A percentile compares a stretch with the other conserved stretches of the same genome.
Evolutionary conservation across 1,140 invertebrate species (phyloP).

Genomic region (Plodia interpunctella): DNA sequence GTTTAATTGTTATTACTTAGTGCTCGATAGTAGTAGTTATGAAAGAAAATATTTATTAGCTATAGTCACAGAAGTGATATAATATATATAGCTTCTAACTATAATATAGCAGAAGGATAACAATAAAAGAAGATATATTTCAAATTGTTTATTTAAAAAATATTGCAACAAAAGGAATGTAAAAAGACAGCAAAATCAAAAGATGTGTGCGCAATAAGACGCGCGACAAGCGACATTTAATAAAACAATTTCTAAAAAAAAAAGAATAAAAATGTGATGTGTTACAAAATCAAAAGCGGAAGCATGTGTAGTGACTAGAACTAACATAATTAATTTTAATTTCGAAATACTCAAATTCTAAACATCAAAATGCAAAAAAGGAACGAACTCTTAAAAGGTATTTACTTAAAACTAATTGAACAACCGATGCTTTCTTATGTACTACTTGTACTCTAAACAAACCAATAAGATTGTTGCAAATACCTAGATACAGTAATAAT

Average conservation of each 20-base stretch:
- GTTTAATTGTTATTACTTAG: too few relatives aligned
- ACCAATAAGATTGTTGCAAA: background rate
- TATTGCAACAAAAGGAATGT: constrained; percentile 51
- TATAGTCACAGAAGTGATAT: too few relatives aligned
- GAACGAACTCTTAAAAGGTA: constrained; percentile 34
- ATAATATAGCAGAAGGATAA: too few relatives aligned
- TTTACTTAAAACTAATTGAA: constrained; percentile 29
- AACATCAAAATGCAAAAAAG: constrained; percentile 46
- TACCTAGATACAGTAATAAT: background rate
- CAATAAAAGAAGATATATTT: constrained; percentile 15
- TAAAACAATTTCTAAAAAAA: constrained; percentile 10
- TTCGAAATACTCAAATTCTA: constrained; percentile 32
- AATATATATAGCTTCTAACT: too few relatives aligned
- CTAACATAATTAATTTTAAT: constrained; percentile 42
- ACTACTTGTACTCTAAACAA: constrained; percentile 36
- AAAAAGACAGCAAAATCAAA: constrained; percentile 32
- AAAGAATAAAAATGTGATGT: constrained; percentile 47
- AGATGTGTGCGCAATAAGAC: constrained; percentile 42
- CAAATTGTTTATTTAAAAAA: constrained; percentile 48
- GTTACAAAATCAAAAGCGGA: constrained; percentile 36
- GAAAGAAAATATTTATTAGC: too few relatives aligned
- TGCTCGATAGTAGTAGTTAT: too few relatives aligned
- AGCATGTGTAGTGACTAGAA: constrained; percentile 59
- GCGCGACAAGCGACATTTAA: constrained; percentile 31
- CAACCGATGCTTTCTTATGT: constrained; percentile 26